Conservation (phyloP, 2,888 invertebrate genomes). For the Amiota minor region DNA sequence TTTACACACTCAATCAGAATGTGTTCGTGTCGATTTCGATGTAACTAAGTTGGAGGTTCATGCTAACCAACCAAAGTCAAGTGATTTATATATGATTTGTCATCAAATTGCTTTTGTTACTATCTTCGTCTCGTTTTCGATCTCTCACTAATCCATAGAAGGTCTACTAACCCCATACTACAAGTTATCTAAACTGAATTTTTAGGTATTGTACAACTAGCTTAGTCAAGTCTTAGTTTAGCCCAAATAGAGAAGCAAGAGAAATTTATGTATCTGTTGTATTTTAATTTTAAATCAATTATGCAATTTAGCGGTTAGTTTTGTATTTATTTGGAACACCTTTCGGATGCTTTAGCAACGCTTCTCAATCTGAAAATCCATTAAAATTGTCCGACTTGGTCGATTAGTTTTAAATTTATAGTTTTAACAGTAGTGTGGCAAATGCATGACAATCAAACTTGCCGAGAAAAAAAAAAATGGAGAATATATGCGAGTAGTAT, state of each 20-base stretch:
- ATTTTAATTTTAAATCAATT: constrained; percentile 23
- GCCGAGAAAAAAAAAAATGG: too few relatives aligned
- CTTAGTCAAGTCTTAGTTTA: background rate
- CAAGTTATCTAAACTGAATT: background rate
- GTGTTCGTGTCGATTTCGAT: background rate
- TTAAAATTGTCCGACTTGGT: background rate
- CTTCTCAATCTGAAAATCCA: background rate
- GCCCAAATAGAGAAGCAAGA: too few relatives aligned
- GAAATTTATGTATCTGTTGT: constrained; percentile 16
- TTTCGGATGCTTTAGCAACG: background rate
- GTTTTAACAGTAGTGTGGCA: too few relatives aligned
- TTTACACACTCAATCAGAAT: background rate
- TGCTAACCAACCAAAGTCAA: background rate
- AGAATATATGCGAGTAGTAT: background rate
- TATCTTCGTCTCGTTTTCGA: background rate
- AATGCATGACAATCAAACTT: too few relatives aligned
- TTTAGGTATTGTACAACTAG: background rate
- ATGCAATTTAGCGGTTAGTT: background rate
- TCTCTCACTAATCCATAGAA: too few relatives aligned
- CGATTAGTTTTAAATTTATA: background rate
- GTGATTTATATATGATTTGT: constrained; percentile 21
- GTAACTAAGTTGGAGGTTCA: background rate
- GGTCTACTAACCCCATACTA: background rate
- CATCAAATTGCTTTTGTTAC: constrained; percentile 15
- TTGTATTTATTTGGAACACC: background rate